phyloP scores from a whole-genome alignment of 1,140 invertebrate genomes.

The Apocrypta bakeri region DNA sequence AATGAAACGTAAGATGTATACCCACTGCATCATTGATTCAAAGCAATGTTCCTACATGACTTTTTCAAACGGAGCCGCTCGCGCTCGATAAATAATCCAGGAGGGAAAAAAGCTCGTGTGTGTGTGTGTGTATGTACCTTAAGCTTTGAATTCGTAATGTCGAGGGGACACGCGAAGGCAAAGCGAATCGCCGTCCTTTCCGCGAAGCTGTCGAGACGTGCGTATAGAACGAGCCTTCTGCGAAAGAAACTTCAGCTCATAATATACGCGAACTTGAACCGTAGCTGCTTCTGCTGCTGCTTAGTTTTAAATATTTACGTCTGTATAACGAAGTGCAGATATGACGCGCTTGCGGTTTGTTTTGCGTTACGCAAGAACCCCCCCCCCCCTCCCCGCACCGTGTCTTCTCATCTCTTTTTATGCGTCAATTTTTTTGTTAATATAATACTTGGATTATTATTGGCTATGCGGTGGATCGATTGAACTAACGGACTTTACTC shows the following conservation, averaged over 20 bases:
- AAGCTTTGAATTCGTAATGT: conserved; percentile 10
- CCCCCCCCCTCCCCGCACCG: not conserved
- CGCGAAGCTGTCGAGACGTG: conserved; percentile 11
- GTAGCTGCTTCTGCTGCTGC: not conserved
- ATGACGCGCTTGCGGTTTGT: not conserved
- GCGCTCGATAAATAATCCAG: not conserved
- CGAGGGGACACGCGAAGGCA: conserved; percentile 15
- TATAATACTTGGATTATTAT: not conserved
- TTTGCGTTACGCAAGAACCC: conserved; percentile 1
- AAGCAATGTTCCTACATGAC: not conserved
- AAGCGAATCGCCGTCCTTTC: conserved; percentile 30
- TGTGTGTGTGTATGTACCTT: too few relatives aligned
- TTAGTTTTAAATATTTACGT: conserved; percentile 34
- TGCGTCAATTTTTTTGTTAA: not conserved
- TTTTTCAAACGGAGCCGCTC: not conserved
- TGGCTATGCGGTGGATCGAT: not conserved
- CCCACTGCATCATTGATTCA: not conserved
- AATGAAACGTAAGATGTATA: not conserved
- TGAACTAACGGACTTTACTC: not conserved
- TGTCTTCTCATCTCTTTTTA: not conserved
- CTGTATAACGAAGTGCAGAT: not conserved
- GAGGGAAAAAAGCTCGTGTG: not conserved
- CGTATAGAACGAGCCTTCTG: not conserved
- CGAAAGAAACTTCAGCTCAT: not conserved
- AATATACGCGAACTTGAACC: conserved; percentile 3